Base-by-base conservation (phyloP, 2,113 vertebrate genomes). In the Isurus oxyrinchus region DNA sequence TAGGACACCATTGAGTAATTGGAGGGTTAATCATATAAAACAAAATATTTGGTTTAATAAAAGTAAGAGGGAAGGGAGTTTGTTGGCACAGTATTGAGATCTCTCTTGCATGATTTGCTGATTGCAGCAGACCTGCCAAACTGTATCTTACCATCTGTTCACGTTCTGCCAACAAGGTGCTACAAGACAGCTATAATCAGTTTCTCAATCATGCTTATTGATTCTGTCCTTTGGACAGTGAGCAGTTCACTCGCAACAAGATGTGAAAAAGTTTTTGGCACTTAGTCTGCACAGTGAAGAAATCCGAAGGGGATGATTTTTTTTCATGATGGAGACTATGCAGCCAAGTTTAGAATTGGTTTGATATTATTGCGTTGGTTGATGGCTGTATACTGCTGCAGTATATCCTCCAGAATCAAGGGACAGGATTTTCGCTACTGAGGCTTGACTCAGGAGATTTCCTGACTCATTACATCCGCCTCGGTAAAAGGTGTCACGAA, bases 41-140 rank as follows among this genome's bases (percentile, higher is more conserved):
- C 3, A 40, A 55, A 88, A 88, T 88, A 63, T 40, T 63, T 21
- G 57, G 5, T 53, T 95, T 27, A 66, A 94, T 67, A 66, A 67
- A 67, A 59, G 40, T 94, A 67, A 44, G 63, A 66, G 21, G 90
- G 61, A 44, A 94, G 21, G 93, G 61, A 67, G 93, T 67, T 44
- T 94, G 93, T 94, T 67, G 93, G 59, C 27, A 59, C 53, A 91
- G 88, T 91, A 91, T 61, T 91, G 88, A 35, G 88, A 59, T 94
- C 61, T 66, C 19, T 66, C 61, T 67, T 44, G 40, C 23, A 44
- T 66, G 59, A 66, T 11, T 66, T 21, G 61, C 63, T 67, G 61
- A 94, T 67, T 66, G 3, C 14, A 59, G 88, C 35, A 11, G n/a
- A 67, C n/a, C 35, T 67, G 93, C 19, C 87, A 91, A 91, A 59